Conservation (phyloP, 2,797 vertebrate species). For the Neomorphus geoffroyi region DNA sequence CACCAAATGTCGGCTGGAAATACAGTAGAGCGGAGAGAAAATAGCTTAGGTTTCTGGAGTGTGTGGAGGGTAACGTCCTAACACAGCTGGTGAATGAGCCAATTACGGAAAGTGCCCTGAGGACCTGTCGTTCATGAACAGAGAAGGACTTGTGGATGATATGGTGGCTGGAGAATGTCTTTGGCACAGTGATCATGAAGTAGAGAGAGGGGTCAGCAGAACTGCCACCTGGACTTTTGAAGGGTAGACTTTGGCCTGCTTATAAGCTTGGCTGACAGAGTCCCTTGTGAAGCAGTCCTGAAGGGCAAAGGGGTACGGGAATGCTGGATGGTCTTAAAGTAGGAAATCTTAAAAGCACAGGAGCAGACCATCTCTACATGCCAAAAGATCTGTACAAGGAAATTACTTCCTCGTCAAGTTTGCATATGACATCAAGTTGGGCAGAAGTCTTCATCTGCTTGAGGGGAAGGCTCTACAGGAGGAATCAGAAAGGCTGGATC, state of each 20-base stretch:
- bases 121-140: too few species aligned
- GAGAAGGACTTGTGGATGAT: too few species aligned
- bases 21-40: too few species aligned
- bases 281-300: not conserved
- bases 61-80: too few species aligned
- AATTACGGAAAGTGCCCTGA: too few species aligned
- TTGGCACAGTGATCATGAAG: not conserved
- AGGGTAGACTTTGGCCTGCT: not conserved
- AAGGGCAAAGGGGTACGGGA: not conserved
- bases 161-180: too few species aligned
- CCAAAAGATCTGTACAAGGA: not conserved
- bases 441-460: not conserved
- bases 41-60: too few species aligned
- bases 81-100: too few species aligned
- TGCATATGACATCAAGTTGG: not conserved
- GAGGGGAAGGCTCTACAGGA: not conserved
- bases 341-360: not conserved
- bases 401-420: not conserved
- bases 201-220: not conserved
- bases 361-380: not conserved
- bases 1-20: too few species aligned
- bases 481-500: not conserved
- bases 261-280: too few species aligned
- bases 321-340: too few species aligned
- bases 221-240: not conserved